Base-by-base conservation (phyloP, 2,888 invertebrate species). In the Pollenia griseotomentosa region DNA sequence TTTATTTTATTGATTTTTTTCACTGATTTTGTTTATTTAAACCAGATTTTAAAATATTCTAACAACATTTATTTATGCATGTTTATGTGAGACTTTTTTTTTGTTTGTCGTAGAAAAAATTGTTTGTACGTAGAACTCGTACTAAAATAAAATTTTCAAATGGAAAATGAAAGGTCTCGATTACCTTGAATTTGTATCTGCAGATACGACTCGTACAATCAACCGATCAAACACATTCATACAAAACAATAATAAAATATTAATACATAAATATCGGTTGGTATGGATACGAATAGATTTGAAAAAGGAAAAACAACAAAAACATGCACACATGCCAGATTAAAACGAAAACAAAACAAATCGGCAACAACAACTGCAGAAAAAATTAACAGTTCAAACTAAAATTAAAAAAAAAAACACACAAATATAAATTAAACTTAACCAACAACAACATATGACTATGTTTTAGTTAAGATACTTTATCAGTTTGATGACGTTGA, bases 121-220 rank as follows among this genome's bases (percentile, higher is more conserved):
- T 77, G 12, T 74, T 65, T 66, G 44, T 42, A 16, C 57, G 48
- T 63, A 55, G 46, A 80, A 42, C 46, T 71, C 65, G 65, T 65
- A 77, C 71, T 75, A 53, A 71, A 75, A 61, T 23, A 53, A 81
- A 81, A 44, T 83, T 87, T 85, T 88, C 81, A 86, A 88, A 88
- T 85, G 84, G 78, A 89, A 89, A 89, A 88, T 89, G 89, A 89
- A 89, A 89, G 89, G 89, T 88, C 89, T 89, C 85, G 89, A 86
- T 89, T 89, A 77, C 89, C 89, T 89, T 89, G 89, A 89, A 89
- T 85, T 73, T 57, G 84, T 82, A 82, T 84, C 84, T 87, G 87
- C 86, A 86, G 86, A 84, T 77, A 83, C 65, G 57, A 80, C 51
- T 48, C 63, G 42, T 61, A 73, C 55, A 81, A 23, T 40, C 40